Base-by-base conservation (phyloP, 2,797 vertebrate species). In the Gymnoscopelus microlampas region DNA sequence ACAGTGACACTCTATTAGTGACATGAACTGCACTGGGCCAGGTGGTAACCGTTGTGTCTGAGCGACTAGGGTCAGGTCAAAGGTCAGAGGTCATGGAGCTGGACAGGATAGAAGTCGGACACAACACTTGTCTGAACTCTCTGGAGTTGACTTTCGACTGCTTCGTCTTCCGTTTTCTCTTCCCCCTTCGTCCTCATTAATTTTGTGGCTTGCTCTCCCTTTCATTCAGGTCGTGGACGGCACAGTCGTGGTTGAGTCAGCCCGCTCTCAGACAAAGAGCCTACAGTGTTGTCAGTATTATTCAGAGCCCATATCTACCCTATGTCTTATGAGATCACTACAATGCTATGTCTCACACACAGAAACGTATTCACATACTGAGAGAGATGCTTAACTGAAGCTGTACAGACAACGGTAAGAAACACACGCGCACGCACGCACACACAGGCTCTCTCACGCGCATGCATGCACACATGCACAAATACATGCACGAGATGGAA, bases 281-380 rank as follows among this genome's bases (percentile, higher is more conserved):
- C 87, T 75, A 92, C 82, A 93, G 89, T 84, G 76, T 64, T 72
- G 65, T 70, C 73, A 66, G 63, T 81, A 73, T 89, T 85, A 89
- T 91, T 90, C 91, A 91, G 87, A 86, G 86, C 87, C 77, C 77
- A 6, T 86, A 92, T 92, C 88, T 84, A 85, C 82, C 77, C 79
- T 68, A 72, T 83, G 53, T 84, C 86, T 86, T 51, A 91, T 95
- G 93, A 95, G 84, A 91, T 95, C 94, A 95, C 68, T 88, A 67
- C 83, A 55, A 74, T 82, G 85, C 87, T 92, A 94, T 94, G 93
- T 85, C 84, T 89, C 74, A 48, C 82, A 82, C 81, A 89, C 87
- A 91, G 76, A 80, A 79, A 87, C 76, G 80, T 78, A 84, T 86
- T 89, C 85, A 86, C 86, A 76, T 14, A 48, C 74, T 86, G 74